A percentile compares a stretch with the other conserved stretches of the same genome.
These are phyloP conservation scores for Lasioglossum malachurum DNA, from an alignment of 2,888 invertebrate species.

Conservation along the genomic window DNA sequence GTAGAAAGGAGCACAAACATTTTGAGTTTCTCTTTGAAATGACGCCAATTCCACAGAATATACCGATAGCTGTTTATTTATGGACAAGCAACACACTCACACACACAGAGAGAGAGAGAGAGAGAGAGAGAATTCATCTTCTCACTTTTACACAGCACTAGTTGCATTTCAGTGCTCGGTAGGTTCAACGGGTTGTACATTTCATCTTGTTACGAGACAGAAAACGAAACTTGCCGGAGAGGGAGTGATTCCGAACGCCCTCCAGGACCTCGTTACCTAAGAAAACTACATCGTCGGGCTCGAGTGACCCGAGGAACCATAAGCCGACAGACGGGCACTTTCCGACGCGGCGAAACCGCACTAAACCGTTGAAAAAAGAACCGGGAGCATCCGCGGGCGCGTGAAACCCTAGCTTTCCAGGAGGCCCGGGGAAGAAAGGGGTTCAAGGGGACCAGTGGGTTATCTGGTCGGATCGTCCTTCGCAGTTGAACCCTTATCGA, in stretches of 20 bases:
- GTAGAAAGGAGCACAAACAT: background rate
- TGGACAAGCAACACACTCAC: too few species aligned
- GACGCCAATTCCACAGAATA: background rate
- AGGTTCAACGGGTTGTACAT: background rate
- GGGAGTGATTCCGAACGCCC: background rate
- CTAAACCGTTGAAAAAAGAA: background rate
- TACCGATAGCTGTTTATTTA: background rate
- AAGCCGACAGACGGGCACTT: constrained; percentile 3
- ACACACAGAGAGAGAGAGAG: too few species aligned
- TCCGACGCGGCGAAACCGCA: constrained; percentile 1
- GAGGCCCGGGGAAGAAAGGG: background rate
- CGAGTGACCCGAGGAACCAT: background rate
- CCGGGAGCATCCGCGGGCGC: background rate
- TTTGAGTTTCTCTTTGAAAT: background rate
- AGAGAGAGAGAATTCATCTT: too few species aligned
- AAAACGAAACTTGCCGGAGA: background rate
- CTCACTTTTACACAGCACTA: too few species aligned
- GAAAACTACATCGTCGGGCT: background rate
- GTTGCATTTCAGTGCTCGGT: too few species aligned
- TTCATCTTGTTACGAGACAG: background rate
- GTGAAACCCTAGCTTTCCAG: background rate
- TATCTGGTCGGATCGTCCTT: constrained; percentile 44
- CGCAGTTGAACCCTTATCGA: constrained; percentile 56
- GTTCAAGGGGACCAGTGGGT: constrained; percentile 10
- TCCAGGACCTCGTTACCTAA: background rate